Percentiles rank a stretch among this genome's conserved stretches.
These are phyloP conservation scores for Cyphomyrus plagiostoma DNA, from an alignment of 2,113 vertebrate species.

Conservation along the genomic window DNA sequence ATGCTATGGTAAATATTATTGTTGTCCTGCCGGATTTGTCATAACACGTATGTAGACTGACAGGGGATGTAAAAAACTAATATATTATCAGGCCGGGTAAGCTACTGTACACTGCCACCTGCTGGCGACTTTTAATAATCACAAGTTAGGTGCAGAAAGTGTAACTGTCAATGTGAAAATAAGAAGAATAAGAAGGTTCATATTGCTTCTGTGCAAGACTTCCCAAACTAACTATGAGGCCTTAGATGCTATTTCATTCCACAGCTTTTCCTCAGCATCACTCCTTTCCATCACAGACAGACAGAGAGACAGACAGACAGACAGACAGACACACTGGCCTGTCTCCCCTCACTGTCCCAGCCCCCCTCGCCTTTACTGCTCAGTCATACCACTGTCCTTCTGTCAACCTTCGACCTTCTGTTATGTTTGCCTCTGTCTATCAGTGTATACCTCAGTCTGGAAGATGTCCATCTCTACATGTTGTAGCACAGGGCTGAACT, in stretches of 20 bases:
- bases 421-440: not conserved
- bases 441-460: not conserved
- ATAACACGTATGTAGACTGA: not conserved
- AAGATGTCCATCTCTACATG: not conserved
- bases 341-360: constrained; percentile 1
- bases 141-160: not conserved
- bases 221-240: not conserved
- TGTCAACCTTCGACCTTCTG: not conserved
- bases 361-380: not conserved
- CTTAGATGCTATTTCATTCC: not conserved
- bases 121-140: not conserved
- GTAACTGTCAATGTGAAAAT: not conserved
- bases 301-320: not conserved
- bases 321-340: not conserved
- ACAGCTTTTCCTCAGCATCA: not conserved
- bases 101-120: not conserved
- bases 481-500: not conserved
- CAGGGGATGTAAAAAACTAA: not conserved
- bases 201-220: not conserved
- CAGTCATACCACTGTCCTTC: not conserved
- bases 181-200: not conserved
- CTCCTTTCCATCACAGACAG: not conserved
- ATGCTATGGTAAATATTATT: not conserved
- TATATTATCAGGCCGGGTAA: not conserved
- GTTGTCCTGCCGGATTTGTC: not conserved